These are phyloP conservation scores for Nysson spinosus DNA, from an alignment of 2,888 invertebrate genomes.

Conservation along the genomic window DNA sequence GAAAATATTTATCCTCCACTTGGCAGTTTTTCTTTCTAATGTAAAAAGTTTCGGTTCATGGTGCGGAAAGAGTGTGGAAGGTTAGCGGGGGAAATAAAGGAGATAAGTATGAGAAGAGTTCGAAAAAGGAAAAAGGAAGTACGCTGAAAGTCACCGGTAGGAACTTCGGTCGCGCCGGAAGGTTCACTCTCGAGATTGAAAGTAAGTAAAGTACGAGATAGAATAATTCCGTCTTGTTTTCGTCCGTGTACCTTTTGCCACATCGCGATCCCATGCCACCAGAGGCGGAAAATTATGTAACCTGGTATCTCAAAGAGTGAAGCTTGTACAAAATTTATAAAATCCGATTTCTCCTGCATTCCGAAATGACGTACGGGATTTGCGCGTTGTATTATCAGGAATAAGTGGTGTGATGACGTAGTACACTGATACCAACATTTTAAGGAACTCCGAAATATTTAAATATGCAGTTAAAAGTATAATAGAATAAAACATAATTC, in stretches of 20 bases:
- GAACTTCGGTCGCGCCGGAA: conserved; percentile 1
- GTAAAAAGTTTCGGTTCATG: not conserved
- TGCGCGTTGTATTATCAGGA: too few species aligned
- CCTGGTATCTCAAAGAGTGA: not conserved
- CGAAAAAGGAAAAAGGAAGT: not conserved
- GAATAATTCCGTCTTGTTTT: conserved; percentile 13
- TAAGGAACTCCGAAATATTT: too few species aligned
- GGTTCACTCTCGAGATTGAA: conserved; percentile 9
- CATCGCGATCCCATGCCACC: too few species aligned
- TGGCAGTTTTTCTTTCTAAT: not conserved
- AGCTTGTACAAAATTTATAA: too few species aligned
- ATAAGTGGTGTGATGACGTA: too few species aligned
- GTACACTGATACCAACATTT: too few species aligned
- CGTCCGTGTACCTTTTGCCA: not conserved
- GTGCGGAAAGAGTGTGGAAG: not conserved
- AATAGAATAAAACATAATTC: too few species aligned
- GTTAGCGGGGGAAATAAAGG: not conserved
- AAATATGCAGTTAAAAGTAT: too few species aligned
- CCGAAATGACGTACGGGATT: too few species aligned
- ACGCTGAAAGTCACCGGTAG: not conserved
- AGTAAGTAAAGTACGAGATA: conserved; percentile 12
- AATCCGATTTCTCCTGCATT: too few species aligned
- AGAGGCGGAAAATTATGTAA: not conserved
- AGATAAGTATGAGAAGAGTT: not conserved
- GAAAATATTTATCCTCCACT: not conserved